Evolutionary conservation across 1,140 invertebrate species (phyloP).

Genomic region (Pseudomyrmex pallidus): DNA sequence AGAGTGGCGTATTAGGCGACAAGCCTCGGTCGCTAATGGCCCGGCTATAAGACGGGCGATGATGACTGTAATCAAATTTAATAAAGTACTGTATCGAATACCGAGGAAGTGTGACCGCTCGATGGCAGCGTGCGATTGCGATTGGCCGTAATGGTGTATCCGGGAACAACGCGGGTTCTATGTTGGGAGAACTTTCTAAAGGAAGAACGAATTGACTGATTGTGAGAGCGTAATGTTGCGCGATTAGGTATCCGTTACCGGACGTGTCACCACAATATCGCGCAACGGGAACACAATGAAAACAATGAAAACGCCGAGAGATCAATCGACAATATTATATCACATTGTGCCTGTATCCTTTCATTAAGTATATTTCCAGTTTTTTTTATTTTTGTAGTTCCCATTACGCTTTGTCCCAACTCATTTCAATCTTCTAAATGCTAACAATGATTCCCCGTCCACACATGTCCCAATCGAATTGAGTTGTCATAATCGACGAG

Average conservation of each 20-base stretch:
- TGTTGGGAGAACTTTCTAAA: constrained; percentile 37
- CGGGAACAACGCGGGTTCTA: constrained; percentile 35
- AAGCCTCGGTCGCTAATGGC: constrained; percentile 52
- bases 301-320: constrained; percentile 15
- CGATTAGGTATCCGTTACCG: constrained; percentile 35
- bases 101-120: constrained; percentile 40
- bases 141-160: constrained; percentile 48
- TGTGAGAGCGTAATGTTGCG: constrained; percentile 16
- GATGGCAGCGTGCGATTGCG: constrained; percentile 56
- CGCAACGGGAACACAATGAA: constrained; percentile 19
- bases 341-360: not conserved
- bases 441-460: not conserved
- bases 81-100: constrained; percentile 59
- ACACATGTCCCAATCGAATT: not conserved
- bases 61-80: constrained; percentile 61
- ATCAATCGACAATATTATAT: constrained; percentile 17
- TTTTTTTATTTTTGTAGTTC: constrained; percentile 22
- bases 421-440: constrained; percentile 3
- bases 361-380: not conserved
- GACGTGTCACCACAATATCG: constrained; percentile 31
- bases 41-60: constrained; percentile 48
- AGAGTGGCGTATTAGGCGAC: constrained; percentile 49
- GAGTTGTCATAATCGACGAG: constrained; percentile 34
- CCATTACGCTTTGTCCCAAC: not conserved
- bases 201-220: constrained; percentile 52